These are phyloP conservation scores for Sebastes oblongus DNA, from an alignment of 2,797 vertebrate genomes.

Conservation along the genomic window DNA sequence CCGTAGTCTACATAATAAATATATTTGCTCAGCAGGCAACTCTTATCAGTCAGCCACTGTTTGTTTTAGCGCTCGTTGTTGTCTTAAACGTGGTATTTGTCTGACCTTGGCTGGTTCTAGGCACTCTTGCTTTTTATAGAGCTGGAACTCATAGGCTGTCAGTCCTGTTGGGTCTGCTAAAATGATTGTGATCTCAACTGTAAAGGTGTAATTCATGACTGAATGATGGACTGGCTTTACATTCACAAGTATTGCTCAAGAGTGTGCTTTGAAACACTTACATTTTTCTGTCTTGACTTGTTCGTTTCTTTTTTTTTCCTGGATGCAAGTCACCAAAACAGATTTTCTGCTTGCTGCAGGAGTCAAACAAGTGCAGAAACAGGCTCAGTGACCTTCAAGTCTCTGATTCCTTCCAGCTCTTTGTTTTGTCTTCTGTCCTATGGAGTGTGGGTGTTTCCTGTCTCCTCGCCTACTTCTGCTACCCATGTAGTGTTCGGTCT, in stretches of 20 bases:
- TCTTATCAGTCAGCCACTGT: conserved; percentile 58
- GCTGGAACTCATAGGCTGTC: conserved; percentile 11
- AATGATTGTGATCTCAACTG: background rate
- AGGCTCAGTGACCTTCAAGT: conserved; percentile 51
- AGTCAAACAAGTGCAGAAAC: conserved; percentile 11
- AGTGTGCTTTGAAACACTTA: background rate
- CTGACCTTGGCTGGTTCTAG: conserved; percentile 61
- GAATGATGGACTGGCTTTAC: background rate
- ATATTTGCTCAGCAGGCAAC: conserved; percentile 48
- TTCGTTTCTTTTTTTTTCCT: background rate
- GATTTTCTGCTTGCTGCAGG: conserved; percentile 7
- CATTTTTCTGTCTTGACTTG: conserved; percentile 30
- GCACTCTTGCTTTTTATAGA: conserved; percentile 34
- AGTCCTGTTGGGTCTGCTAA: conserved; percentile 28
- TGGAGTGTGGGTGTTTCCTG: conserved; percentile 41
- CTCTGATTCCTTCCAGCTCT: conserved; percentile 41
- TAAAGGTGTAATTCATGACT: conserved; percentile 2
- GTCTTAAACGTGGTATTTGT: conserved; percentile 48
- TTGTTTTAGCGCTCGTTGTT: conserved; percentile 62
- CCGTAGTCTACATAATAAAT: conserved; percentile 5
- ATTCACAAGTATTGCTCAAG: conserved; percentile 21
- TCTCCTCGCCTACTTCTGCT: conserved; percentile 41
- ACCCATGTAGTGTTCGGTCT: conserved; percentile 26
- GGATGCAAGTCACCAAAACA: background rate
- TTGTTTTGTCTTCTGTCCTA: conserved; percentile 43